Evolutionary conservation across 2,888 invertebrate species (phyloP).

Genomic region (Crepidodera aurea): DNA sequence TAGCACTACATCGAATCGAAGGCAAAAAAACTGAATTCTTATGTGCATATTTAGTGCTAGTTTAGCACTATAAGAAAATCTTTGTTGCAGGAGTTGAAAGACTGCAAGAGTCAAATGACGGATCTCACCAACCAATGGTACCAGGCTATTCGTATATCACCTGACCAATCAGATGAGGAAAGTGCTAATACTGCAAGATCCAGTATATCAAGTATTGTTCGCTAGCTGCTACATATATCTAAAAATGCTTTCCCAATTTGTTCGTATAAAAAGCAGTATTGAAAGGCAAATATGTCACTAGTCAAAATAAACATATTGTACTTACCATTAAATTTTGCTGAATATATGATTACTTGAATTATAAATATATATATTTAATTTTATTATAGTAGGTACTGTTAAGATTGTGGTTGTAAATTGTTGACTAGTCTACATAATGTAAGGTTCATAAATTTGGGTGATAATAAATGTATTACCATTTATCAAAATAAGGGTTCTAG

Average conservation of each 20-base stretch:
- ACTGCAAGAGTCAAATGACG: slow-evolving; percentile 96
- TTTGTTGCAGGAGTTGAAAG: slow-evolving; percentile 80
- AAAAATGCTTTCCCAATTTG: slow-evolving; percentile 16
- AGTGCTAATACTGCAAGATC: slow-evolving; percentile 55
- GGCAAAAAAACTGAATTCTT: too few relatives aligned
- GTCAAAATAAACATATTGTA: slow-evolving; percentile 26
- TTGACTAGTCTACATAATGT: slow-evolving; percentile 19
- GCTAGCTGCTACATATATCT: slow-evolving; percentile 49
- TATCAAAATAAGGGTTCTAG: too few relatives aligned
- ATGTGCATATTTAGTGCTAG: too few relatives aligned
- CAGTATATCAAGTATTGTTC: slow-evolving; percentile 62
- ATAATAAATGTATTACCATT: slow-evolving; percentile 1
- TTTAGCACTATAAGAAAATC: too few relatives aligned
- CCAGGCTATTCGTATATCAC: slow-evolving; percentile 90
- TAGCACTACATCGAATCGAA: too few relatives aligned
- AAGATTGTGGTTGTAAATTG: slow-evolving; percentile 22
- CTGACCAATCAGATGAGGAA: slow-evolving; percentile 85
- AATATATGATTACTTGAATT: too few relatives aligned
- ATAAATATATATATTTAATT: too few relatives aligned
- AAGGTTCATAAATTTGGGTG: slow-evolving; percentile 11
- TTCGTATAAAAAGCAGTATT: slow-evolving; percentile 31
- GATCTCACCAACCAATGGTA: slow-evolving; percentile 97
- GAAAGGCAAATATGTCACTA: slow-evolving; percentile 28
- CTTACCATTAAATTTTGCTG: slow-evolving; percentile 9
- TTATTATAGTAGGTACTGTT: slow-evolving; percentile 9